Base-by-base conservation (phyloP, 2,888 invertebrate species). In the Oscheius onirici region DNA sequence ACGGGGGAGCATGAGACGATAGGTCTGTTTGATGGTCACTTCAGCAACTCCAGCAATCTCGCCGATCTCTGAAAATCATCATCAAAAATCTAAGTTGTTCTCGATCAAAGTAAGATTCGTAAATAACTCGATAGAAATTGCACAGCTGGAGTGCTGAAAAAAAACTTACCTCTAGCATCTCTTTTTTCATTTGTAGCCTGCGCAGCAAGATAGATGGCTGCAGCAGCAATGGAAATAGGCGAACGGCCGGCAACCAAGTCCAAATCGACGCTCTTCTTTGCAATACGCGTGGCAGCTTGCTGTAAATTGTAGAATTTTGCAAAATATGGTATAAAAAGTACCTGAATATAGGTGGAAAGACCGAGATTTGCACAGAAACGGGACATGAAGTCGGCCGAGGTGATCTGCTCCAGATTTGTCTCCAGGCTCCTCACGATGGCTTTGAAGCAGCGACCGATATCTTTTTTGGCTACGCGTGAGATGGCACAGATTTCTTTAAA, bases 401-500 rank as follows among this genome's bases (percentile, higher is more conserved):
- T 97, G 71, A 99, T 97, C 69, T 95, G 91, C 88, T 96, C 95
- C 6, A 97, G 95, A 28, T 94, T 96, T 0, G 97, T 97, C 88
- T 96, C 95, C 60, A 97, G 90, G 0, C 95, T 95, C 88, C 96
- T 96, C 43, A 97, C 90, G 73, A 99, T 97, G 46, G 97, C 89
- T 87, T 97, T 97, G 89, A 97, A 99, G 88, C 97, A 97, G 80
- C 97, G 91, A 0, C 97, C 97, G 72, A 99, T 99, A 90, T 99
- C 99, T 86, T 97, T 96, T 90, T 97, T 97, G 86, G 97, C 95
- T 72, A 97, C 95, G 1, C 81, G 74, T 88, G 96, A 97, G 63
- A 97, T 95, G 0, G 97, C 97, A 89, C 97, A 99, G 74, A 99
- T 97, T 91, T 99, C 99, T 74, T 88, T 97, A 88, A 99, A 97